These are phyloP conservation scores for Threskiornis aethiopicus DNA, from an alignment of 2,797 vertebrate genomes.

Conservation along the genomic window DNA sequence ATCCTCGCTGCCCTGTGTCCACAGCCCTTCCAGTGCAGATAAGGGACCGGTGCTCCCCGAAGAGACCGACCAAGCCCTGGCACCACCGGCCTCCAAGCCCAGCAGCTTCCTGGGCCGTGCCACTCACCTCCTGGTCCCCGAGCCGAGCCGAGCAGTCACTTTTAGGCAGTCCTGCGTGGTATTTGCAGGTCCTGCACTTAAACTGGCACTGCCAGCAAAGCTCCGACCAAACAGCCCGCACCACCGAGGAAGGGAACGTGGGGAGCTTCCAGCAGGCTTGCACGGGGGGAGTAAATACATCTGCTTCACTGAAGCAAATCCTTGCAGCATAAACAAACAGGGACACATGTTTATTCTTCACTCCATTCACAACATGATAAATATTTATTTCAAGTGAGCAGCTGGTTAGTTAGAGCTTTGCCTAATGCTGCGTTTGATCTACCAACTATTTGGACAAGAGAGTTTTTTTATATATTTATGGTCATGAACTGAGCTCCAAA, in stretches of 20 bases:
- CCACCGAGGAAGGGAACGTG: background rate
- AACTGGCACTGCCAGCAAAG: background rate
- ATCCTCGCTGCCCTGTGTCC: accelerated
- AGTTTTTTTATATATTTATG: background rate
- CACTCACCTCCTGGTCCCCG: background rate
- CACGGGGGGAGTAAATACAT: background rate
- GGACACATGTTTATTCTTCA: conserved; percentile 23
- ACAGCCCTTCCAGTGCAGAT: accelerated
- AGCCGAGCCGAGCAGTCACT: background rate
- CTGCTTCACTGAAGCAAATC: conserved; percentile 1
- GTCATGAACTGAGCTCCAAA: background rate
- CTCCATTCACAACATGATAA: background rate
- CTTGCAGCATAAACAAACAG: background rate
- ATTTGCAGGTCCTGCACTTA: background rate
- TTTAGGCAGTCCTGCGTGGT: accelerated
- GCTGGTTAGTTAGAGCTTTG: conserved; percentile 12
- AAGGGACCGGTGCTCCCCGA: background rate
- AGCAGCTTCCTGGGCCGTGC: background rate
- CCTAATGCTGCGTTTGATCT: background rate
- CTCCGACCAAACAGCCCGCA: background rate
- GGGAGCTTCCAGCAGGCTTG: background rate
- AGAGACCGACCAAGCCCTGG: background rate
- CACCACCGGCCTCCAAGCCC: background rate
- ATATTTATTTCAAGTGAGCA: conserved; percentile 46
- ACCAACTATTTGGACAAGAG: background rate